Percentiles rank a stretch among this genome's conserved stretches.
phyloP scores from a whole-genome alignment of 2,888 invertebrate species.

The Pycnomerus fuliginosus region DNA sequence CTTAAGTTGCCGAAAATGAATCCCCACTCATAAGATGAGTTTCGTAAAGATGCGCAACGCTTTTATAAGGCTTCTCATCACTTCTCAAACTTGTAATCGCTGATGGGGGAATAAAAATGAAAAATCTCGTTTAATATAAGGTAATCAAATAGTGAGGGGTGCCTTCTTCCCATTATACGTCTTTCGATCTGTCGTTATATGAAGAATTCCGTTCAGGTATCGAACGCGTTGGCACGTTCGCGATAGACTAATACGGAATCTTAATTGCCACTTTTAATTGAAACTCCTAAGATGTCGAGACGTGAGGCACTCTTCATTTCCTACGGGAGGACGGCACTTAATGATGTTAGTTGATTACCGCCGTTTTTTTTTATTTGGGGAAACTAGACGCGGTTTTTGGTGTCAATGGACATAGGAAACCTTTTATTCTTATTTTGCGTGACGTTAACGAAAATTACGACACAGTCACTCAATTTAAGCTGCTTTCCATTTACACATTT shows the following conservation, averaged over 20 bases:
- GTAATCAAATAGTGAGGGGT: no score
- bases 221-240: slow-evolving; percentile 27
- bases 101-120: no score
- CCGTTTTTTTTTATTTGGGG: slow-evolving; percentile 7
- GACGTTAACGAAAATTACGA: slow-evolving; percentile 12
- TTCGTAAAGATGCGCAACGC: no score
- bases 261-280: slow-evolving; percentile 36
- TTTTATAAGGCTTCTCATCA: no score
- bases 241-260: slow-evolving; percentile 28
- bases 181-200: no score
- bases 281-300: slow-evolving; percentile 29
- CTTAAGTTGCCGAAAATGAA: no score
- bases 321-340: slow-evolving; percentile 19
- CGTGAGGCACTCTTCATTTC: slow-evolving; percentile 25
- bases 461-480: slow-evolving; percentile 22
- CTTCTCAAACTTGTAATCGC: no score
- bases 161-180: no score
- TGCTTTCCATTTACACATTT: no score
- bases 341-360: slow-evolving; percentile 25
- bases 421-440: slow-evolving; percentile 6
- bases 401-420: slow-evolving; percentile 10
- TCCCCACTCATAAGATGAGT: no score
- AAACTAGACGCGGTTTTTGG: not conserved
- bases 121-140: no score
- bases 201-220: slow-evolving; percentile 20